Evolutionary conservation across 1,140 invertebrate genomes (phyloP).

Genomic region (Cyclargus thomasi): DNA sequence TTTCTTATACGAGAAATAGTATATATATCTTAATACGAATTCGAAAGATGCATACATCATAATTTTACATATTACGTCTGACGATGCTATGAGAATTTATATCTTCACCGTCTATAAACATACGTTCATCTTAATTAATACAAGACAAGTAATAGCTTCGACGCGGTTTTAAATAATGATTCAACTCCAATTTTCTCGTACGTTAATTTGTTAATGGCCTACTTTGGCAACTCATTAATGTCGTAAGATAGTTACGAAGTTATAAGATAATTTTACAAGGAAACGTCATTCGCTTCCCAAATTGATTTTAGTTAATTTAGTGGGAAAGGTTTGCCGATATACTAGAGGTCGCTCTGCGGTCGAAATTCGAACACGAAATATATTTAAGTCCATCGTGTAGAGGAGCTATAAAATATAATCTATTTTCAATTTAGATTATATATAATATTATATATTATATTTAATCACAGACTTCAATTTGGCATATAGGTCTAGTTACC

Average conservation of each 20-base stretch:
- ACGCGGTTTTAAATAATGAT: slow-evolving; percentile 29
- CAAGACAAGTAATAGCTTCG: slow-evolving; percentile 29
- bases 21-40: background rate
- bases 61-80: slow-evolving; percentile 2
- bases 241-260: background rate
- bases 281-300: background rate
- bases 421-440: too few species aligned
- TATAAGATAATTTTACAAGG: background rate
- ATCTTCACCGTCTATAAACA: slow-evolving; percentile 24
- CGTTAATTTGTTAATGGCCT: slow-evolving; percentile 14
- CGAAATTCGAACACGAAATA: too few species aligned
- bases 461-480: too few species aligned
- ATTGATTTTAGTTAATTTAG: too few species aligned
- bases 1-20: background rate
- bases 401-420: too few species aligned
- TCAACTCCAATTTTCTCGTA: slow-evolving; percentile 23
- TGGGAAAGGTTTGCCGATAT: too few species aligned
- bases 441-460: too few species aligned
- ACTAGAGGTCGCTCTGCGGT: too few species aligned
- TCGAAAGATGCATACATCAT: background rate
- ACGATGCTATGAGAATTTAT: slow-evolving; percentile 19
- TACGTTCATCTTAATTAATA: slow-evolving; percentile 30
- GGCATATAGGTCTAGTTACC: too few species aligned
- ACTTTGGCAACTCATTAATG: background rate
- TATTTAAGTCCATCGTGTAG: too few species aligned